These are phyloP conservation scores for Caenorhabditis briggsae DNA, from an alignment of 1,140 invertebrate species.

Conservation along the genomic window DNA sequence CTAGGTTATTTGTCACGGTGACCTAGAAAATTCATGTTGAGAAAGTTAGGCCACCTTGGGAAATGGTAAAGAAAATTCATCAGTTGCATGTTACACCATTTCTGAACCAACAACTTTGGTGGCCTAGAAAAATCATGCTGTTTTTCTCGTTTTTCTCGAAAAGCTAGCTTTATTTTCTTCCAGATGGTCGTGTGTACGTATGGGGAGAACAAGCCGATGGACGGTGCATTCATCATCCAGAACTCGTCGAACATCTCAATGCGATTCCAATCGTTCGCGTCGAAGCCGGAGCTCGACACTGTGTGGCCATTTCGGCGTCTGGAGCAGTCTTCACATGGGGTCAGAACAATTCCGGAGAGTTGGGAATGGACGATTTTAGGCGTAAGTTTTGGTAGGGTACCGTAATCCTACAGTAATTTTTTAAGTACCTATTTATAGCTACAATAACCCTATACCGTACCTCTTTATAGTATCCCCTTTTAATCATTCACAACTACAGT, in stretches of 20 bases:
- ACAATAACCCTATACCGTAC: too few relatives aligned
- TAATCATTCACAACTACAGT: too few relatives aligned
- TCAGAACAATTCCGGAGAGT: conserved; percentile 86
- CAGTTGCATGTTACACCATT: background rate
- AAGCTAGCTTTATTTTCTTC: background rate
- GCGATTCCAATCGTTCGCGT: conserved; percentile 82
- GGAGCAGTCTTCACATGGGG: conserved; percentile 92
- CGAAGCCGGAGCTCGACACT: conserved; percentile 86
- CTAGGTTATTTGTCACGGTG: too few relatives aligned
- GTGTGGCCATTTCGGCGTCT: conserved; percentile 88
- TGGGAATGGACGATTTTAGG: conserved; percentile 80
- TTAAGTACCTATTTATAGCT: too few relatives aligned
- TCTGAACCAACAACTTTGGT: background rate
- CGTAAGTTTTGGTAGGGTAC: background rate
- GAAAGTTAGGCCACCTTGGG: too few relatives aligned
- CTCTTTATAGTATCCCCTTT: background rate
- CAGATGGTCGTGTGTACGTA: conserved; percentile 64
- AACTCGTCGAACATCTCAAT: conserved; percentile 56
- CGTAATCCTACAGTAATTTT: too few relatives aligned
- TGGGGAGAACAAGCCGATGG: conserved; percentile 62
- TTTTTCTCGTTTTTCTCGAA: too few relatives aligned
- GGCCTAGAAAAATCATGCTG: too few relatives aligned
- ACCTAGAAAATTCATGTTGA: too few relatives aligned
- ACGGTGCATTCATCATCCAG: conserved; percentile 45
- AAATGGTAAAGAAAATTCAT: too few relatives aligned